phyloP scores from a whole-genome alignment of 1,140 invertebrate species.

The Drosophila novamexicana region DNA sequence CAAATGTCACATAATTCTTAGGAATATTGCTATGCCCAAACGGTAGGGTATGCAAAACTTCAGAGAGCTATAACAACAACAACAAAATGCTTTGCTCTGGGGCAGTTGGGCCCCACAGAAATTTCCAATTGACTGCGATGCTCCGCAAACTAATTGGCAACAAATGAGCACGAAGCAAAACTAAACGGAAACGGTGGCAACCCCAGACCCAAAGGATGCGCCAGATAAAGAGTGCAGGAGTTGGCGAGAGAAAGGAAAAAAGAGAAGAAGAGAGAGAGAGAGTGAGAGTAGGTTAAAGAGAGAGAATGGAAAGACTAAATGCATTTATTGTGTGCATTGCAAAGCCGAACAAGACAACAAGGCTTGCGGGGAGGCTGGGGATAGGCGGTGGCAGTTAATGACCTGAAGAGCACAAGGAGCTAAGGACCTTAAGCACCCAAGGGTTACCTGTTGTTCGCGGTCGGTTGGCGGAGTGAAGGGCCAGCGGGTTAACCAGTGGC shows the following conservation, averaged over 20 bases:
- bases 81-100: conserved; percentile 14
- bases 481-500: conserved; percentile 15
- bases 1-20: background rate
- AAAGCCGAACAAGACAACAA: background rate
- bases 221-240: background rate
- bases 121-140: conserved; percentile 81
- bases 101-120: conserved; percentile 40
- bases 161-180: conserved; percentile 72
- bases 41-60: background rate
- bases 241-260: background rate
- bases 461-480: too few species aligned
- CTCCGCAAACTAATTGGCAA: conserved; percentile 81
- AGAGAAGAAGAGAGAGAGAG: background rate
- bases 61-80: conserved; percentile 1
- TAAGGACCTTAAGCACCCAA: conserved; percentile 50
- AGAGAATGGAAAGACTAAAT: conserved; percentile 15
- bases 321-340: conserved; percentile 39
- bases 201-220: background rate
- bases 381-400: conserved; percentile 1
- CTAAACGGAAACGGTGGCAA: conserved; percentile 23
- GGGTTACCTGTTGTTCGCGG: conserved; percentile 12
- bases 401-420: conserved; percentile 34
- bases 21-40: too few species aligned
- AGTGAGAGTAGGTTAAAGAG: background rate
- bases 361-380: background rate